Evolutionary conservation across 2,888 invertebrate genomes (phyloP).

Genomic region (Tubulanus polymorphus): DNA sequence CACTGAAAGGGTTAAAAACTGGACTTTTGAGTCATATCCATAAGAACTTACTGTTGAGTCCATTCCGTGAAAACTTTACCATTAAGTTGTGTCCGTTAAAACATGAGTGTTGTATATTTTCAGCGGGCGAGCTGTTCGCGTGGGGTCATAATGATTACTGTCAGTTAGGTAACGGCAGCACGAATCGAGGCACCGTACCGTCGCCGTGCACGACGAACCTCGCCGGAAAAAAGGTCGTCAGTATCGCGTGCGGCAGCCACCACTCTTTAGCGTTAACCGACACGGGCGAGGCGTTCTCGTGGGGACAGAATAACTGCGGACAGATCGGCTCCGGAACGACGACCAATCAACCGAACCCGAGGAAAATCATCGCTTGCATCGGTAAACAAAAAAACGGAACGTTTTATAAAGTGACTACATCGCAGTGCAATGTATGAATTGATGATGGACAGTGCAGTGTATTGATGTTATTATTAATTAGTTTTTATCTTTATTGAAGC

Average conservation of each 20-base stretch:
- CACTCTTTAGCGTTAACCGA: constrained; percentile 60
- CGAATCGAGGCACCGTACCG: constrained; percentile 58
- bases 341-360: constrained; percentile 58
- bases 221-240: constrained; percentile 55
- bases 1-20: no score
- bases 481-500: no score
- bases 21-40: no score
- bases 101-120: no score
- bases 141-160: constrained; percentile 64
- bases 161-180: constrained; percentile 60
- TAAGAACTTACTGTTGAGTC: no score
- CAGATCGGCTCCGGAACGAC: constrained; percentile 61
- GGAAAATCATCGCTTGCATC: constrained; percentile 52
- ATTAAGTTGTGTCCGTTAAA: no score
- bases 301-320: constrained; percentile 63
- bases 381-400: no score
- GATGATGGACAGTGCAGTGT: no score
- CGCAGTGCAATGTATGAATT: no score
- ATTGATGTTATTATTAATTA: no score
- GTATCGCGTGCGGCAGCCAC: constrained; percentile 62
- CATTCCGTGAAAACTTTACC: no score
- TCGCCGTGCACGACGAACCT: constrained; percentile 55
- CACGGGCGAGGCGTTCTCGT: constrained; percentile 62
- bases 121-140: constrained; percentile 59
- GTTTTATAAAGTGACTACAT: no score